Evolutionary conservation across 2,797 vertebrate genomes (phyloP).

Genomic region (Orientallactaga sibirica): DNA sequence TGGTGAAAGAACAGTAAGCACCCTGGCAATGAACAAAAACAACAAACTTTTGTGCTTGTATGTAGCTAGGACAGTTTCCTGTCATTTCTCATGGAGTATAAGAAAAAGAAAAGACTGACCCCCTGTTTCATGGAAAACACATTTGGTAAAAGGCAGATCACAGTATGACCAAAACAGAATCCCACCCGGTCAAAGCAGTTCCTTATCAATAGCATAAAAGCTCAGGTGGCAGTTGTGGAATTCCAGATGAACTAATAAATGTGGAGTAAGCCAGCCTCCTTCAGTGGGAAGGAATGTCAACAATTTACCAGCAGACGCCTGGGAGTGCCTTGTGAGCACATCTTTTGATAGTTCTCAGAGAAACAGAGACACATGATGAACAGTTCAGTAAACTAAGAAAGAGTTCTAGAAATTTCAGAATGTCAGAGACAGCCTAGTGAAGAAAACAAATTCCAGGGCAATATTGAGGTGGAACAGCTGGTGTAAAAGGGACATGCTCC

Average conservation of each 20-base stretch:
- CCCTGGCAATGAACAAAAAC: conserved; percentile 2
- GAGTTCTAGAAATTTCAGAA: conserved; percentile 59
- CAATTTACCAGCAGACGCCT: conserved; percentile 75
- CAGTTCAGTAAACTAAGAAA: not conserved
- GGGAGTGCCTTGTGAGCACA: conserved; percentile 42
- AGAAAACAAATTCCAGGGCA: conserved; percentile 39
- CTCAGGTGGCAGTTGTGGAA: conserved; percentile 76
- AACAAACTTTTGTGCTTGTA: conserved; percentile 9
- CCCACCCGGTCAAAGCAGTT: conserved; percentile 66
- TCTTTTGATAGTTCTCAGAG: conserved; percentile 54
- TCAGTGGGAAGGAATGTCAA: conserved; percentile 81
- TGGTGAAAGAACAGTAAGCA: conserved; percentile 6
- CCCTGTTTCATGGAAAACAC: conserved; percentile 39
- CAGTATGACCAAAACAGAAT: conserved; percentile 72
- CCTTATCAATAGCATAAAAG: conserved; percentile 77
- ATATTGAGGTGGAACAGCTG: not conserved
- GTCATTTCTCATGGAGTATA: conserved; percentile 51
- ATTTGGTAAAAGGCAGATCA: conserved; percentile 77
- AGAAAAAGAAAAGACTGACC: conserved; percentile 78
- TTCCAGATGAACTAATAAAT: conserved; percentile 81
- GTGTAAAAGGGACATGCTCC: not conserved
- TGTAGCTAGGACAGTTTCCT: conserved; percentile 37
- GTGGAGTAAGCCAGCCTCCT: conserved; percentile 62
- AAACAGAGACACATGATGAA: conserved; percentile 7
- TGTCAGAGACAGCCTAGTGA: not conserved